Conservation (phyloP, 2,113 vertebrate species). For the Machaerirhynchus nigripectus region DNA sequence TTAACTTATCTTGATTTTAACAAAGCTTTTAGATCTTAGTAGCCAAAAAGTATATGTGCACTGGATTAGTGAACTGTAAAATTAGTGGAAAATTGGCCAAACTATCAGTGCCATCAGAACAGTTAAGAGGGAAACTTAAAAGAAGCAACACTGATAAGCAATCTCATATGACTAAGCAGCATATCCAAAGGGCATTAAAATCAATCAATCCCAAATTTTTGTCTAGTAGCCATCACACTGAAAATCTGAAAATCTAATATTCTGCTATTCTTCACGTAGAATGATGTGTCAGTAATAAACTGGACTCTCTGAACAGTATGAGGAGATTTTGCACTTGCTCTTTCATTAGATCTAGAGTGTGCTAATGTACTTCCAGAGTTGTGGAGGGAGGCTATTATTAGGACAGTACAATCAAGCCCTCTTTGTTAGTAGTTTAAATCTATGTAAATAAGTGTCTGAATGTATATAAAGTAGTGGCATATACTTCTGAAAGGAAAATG, state of each 20-base stretch:
- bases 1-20: neutral
- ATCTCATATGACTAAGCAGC: neutral
- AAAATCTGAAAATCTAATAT: neutral
- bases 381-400: neutral
- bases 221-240: neutral
- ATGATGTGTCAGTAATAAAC: neutral
- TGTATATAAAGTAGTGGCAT: neutral
- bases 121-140: neutral
- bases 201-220: neutral
- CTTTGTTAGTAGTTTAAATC: neutral
- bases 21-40: neutral
- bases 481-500: neutral
- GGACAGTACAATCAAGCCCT: neutral
- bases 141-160: neutral
- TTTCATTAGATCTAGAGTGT: neutral
- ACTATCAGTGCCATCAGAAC: neutral
- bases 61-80: neutral
- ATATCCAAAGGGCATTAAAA: neutral
- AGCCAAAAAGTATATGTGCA: neutral
- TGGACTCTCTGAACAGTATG: neutral
- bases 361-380: neutral
- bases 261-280: neutral
- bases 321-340: neutral
- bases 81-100: neutral
- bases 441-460: neutral